Percentiles rank a stretch among this genome's conserved stretches.
Conservation (phyloP, 2,888 invertebrate species). For the Yponomeuta malinellus region DNA sequence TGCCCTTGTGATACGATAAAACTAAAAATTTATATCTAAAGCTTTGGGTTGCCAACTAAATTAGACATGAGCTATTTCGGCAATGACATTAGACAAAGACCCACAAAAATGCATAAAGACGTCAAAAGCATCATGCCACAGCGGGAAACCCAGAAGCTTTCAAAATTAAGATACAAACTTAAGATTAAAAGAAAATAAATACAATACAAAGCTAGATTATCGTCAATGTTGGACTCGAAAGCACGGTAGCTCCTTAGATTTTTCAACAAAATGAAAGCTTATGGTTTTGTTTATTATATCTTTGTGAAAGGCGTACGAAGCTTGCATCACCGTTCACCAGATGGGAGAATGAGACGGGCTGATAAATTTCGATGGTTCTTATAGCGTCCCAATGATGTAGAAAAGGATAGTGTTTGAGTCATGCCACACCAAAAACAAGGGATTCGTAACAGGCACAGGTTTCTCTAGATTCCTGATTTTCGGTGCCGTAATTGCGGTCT, state of each 20-base stretch:
- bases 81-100: slow-evolving; percentile 23
- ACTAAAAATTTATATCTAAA: slow-evolving; percentile 25
- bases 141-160: slow-evolving; percentile 70
- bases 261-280: slow-evolving; percentile 54
- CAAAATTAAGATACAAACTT: slow-evolving; percentile 32
- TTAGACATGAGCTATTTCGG: slow-evolving; percentile 16
- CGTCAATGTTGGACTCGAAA: slow-evolving; percentile 70
- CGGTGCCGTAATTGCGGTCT: too few relatives aligned
- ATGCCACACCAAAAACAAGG: slow-evolving; percentile 19
- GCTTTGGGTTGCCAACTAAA: slow-evolving; percentile 60
- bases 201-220: slow-evolving; percentile 28
- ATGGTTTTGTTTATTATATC: slow-evolving; percentile 40
- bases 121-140: slow-evolving; percentile 50
- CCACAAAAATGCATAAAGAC: slow-evolving; percentile 28
- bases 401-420: slow-evolving; percentile 20
- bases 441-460: not conserved
- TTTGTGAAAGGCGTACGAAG: slow-evolving; percentile 17
- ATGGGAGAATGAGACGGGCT: slow-evolving; percentile 17
- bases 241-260: slow-evolving; percentile 25
- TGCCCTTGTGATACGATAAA: not conserved
- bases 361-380: slow-evolving; percentile 1
- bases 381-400: not conserved
- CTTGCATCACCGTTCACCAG: slow-evolving; percentile 23
- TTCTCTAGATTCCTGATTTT: too few relatives aligned
- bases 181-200: slow-evolving; percentile 28